Evolutionary conservation across 1,140 invertebrate species (phyloP), one percentile per base, ranked within the genome.

Genomic region (Pogonomyrmex californicus): DNA sequence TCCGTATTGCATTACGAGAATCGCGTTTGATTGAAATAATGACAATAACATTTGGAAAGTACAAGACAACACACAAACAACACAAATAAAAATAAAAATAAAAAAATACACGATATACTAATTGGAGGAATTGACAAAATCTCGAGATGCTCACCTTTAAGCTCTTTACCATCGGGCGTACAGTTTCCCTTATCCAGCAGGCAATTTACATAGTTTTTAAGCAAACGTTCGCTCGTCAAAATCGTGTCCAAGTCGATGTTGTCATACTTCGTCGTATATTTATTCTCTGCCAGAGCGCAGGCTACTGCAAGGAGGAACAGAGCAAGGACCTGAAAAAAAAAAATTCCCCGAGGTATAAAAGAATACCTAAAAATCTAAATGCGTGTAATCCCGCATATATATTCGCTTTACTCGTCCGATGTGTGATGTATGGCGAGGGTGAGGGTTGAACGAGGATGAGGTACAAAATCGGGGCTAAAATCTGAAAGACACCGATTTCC

Each of bases 201-300:
- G 91, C 97, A 98, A 87, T 97, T 96, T 14, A 96, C 94, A 90
- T 98, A 98, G 79, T 96, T 97, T 7, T 94, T 95, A 10, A 98
- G 94, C 33, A 98, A 94, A 66, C 97, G 95, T 4, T 97, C 96
- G 86, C 97, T 98, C 14, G 95, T 94, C 1, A 98, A 93, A 66
- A 98, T 97, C 87, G 97, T 96, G 70, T 97, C 96, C 41, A 98
- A 36, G 91, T 98, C 95, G 58, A 98, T 94, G 90, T 97, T 97
- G 92, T 98, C 97, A 91, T 97, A 98, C 92, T 97, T 98, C 47
- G 96, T 97, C 0, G 97, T 97, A 92, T 98, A 98, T 86, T 96
- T 96, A 0, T 94, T 88, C 9, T 75, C 94, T 4, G 96, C 96
- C 66, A 93, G 82, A 38, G 90, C 92, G 87, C 94, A 94, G 3